Evolutionary conservation across 1,140 invertebrate species (phyloP).

Genomic region (Cephus cinctus): DNA sequence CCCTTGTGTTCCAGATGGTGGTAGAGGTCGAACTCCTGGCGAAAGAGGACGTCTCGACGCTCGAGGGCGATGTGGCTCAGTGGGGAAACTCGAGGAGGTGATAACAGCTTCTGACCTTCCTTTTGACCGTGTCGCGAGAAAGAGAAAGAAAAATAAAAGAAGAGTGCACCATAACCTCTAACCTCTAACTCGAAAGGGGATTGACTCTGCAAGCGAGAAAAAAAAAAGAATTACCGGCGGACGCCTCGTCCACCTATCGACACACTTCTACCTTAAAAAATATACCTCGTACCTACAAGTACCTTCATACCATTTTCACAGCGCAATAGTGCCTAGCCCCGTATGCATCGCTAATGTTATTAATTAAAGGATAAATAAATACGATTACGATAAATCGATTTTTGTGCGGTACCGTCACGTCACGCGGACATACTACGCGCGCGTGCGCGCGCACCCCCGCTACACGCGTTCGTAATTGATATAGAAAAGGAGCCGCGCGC

Average conservation of each 20-base stretch:
- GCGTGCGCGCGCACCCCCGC: not conserved
- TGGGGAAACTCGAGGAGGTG: conserved; percentile 50
- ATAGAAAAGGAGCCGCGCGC: no score
- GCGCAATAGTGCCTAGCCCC: conserved; percentile 53
- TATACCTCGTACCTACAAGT: conserved; percentile 55
- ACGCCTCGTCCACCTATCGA: not conserved
- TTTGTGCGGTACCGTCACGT: not conserved
- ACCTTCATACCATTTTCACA: conserved; percentile 52
- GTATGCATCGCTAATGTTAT: conserved; percentile 28
- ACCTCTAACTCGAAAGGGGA: conserved; percentile 15
- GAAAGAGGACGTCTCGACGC: conserved; percentile 23
- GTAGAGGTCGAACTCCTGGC: conserved; percentile 27
- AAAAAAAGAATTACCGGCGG: not conserved
- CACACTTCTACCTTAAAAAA: conserved; percentile 47
- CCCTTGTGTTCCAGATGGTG: conserved; percentile 42
- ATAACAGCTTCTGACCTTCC: conserved; percentile 53
- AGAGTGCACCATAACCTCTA: not conserved
- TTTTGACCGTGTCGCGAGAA: conserved; percentile 31
- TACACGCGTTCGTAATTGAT: no score
- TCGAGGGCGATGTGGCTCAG: conserved; percentile 46
- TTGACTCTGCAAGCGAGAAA: conserved; percentile 1
- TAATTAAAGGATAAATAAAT: conserved; percentile 19
- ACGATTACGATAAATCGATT: not conserved
- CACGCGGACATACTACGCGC: not conserved
- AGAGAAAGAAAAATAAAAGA: no score